Base-by-base conservation (phyloP, 2,113 vertebrate genomes). In the Nothobranchius kuhntae region DNA sequence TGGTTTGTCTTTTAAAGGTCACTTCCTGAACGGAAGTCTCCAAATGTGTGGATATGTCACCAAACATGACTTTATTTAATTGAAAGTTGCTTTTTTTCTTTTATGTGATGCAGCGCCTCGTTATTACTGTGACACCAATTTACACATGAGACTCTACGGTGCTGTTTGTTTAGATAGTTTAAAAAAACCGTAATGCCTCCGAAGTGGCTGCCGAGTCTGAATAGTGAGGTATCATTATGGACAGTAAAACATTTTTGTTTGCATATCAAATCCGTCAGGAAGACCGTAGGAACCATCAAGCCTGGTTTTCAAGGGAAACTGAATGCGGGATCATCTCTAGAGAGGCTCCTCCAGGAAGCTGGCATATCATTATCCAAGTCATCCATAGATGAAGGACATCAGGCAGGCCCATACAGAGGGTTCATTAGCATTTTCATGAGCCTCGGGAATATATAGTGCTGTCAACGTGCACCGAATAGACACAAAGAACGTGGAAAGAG, bases 1-100 rank as follows among this genome's bases (percentile, higher is more conserved):
- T 56, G 38, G 35, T 17, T 13, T 48, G 46, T 62, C 14, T 35
- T 15, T 58, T 66, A 63, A 67, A 50, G 45, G 61, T 58, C 26
- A 46, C 48, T 13, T 53, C 57, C 13, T 30, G 21, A 35, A 13
- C 24, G 14, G 0, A 13, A 59, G 13, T 15, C 7, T 60, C 24
- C 7, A 26, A 9, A 47, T 9, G 9, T 45, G 7, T 0, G 12
- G 10, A 59, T 13, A 14, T 26, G 57, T 8, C 6, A 9, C 10
- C 17, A 44, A 17, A 26, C 24, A 14, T 46, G 21, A 11, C 9
- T 36, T 2, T 2, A 53, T 2, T 54, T 30, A 54, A 45, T 45
- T 4, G 12, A 45, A 45, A 45, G 9, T 10, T 3, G 3, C 30
- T 30, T 30, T 45, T 45, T 13, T 45, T 45, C 3, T 11, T 45